Conservation (phyloP, 2,888 invertebrate genomes). For the Salpingus planirostris region DNA sequence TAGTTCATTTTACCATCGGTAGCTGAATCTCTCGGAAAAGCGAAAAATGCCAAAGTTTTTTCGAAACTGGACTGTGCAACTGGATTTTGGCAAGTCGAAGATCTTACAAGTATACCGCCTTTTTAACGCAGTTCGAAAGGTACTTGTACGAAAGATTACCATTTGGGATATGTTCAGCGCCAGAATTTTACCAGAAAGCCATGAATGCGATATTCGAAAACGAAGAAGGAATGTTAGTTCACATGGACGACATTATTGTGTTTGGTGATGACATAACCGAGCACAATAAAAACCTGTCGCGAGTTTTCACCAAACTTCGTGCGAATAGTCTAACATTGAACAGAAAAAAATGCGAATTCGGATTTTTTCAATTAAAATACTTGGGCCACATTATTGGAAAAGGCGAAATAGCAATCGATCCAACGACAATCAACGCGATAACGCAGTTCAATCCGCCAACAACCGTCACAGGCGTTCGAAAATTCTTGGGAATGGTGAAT, state of each 20-base stretch:
- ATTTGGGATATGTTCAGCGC: constrained; percentile 9
- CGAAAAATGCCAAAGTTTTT: constrained; percentile 17
- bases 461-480: not conserved
- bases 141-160: constrained; percentile 13
- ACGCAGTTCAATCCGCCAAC: not conserved
- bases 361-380: not conserved
- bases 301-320: too few species aligned
- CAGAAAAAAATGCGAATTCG: not conserved
- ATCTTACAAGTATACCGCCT: constrained; percentile 5
- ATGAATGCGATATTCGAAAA: constrained; percentile 1
- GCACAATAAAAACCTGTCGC: not conserved
- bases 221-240: constrained; percentile 1
- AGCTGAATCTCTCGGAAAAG: constrained; percentile 17
- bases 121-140: constrained; percentile 13
- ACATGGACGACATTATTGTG: constrained; percentile 17
- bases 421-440: not conserved
- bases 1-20: constrained; percentile 16
- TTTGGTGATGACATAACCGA: constrained; percentile 18
- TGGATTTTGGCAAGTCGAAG: constrained; percentile 23
- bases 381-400: not conserved
- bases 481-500: not conserved
- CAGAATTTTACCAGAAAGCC: constrained; percentile 9
- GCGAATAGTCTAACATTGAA: not conserved
- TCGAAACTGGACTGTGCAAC: constrained; percentile 18
- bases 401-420: not conserved